Conservation (phyloP, 2,888 invertebrate species). For the Macrosoma leucophasiata region DNA sequence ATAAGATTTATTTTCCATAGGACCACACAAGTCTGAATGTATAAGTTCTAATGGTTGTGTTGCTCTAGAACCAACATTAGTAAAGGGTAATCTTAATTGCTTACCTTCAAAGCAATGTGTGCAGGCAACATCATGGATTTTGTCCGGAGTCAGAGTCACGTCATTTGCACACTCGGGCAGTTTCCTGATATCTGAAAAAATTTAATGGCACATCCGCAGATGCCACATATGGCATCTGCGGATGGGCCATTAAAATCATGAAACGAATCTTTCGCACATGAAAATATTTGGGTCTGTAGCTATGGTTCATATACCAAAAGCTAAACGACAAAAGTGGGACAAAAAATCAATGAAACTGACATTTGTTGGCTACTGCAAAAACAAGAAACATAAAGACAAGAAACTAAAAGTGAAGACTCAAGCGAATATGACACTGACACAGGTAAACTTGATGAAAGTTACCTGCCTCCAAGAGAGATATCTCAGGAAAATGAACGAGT, state of each 20-base stretch:
- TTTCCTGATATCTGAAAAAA: conserved; percentile 24
- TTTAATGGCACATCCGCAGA: conserved; percentile 26
- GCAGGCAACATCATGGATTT: conserved; percentile 5
- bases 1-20: conserved; percentile 37
- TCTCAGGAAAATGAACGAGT: neutral
- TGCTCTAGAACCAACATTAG: conserved; percentile 4
- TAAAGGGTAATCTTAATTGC: conserved; percentile 5
- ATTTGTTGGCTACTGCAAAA: conserved; percentile 8
- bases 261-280: neutral
- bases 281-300: conserved; percentile 5
- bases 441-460: conserved; percentile 3
- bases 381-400: neutral
- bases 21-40: conserved; percentile 41
- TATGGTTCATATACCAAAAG: conserved; percentile 8
- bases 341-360: conserved; percentile 4
- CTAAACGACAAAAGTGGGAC: conserved; percentile 4
- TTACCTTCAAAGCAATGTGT: conserved; percentile 1
- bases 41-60: conserved; percentile 29
- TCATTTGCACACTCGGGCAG: conserved; percentile 22
- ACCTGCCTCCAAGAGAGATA: neutral
- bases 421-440: conserved; percentile 7
- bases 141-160: conserved; percentile 10
- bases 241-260: too few relatives aligned
- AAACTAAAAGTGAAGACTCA: neutral
- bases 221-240: too few relatives aligned